These are phyloP conservation scores for Himalopsyche tibetana DNA, from an alignment of 2,888 invertebrate genomes.

Conservation along the genomic window DNA sequence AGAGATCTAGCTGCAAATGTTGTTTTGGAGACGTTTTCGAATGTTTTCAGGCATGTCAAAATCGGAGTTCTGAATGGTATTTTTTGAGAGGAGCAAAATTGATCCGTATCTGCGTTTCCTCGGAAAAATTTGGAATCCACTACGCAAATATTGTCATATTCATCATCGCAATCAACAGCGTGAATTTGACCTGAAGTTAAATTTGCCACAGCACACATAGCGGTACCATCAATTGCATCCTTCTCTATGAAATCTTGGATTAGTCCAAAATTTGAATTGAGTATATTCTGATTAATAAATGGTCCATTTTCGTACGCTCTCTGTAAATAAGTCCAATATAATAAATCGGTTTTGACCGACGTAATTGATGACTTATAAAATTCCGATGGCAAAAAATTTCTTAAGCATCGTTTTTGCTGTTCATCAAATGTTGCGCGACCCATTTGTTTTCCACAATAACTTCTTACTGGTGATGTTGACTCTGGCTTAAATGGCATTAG, in stretches of 20 bases:
- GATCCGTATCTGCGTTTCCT: neutral
- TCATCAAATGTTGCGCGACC: no score
- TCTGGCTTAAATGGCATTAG: no score
- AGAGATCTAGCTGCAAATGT: neutral
- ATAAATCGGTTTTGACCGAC: no score
- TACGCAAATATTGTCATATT: neutral
- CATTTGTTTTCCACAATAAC: no score
- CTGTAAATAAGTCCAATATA: no score
- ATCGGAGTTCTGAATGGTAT: neutral
- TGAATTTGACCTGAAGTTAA: neutral
- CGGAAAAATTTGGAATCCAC: neutral
- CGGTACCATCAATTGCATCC: neutral
- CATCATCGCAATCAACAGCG: neutral
- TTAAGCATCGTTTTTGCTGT: no score
- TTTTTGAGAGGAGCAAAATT: neutral
- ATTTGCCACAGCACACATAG: neutral
- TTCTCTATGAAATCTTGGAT: neutral
- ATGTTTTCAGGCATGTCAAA: neutral
- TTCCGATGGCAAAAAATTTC: no score
- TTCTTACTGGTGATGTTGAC: no score
- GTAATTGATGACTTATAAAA: no score
- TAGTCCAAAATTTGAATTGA: no score
- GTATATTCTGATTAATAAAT: no score
- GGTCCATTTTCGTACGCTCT: no score
- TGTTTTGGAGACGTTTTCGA: neutral